A percentile compares a stretch with the other conserved stretches of the same genome.
Evolutionary conservation across 1,140 invertebrate genomes (phyloP).

Genomic region (Meloidogyne hapla): DNA sequence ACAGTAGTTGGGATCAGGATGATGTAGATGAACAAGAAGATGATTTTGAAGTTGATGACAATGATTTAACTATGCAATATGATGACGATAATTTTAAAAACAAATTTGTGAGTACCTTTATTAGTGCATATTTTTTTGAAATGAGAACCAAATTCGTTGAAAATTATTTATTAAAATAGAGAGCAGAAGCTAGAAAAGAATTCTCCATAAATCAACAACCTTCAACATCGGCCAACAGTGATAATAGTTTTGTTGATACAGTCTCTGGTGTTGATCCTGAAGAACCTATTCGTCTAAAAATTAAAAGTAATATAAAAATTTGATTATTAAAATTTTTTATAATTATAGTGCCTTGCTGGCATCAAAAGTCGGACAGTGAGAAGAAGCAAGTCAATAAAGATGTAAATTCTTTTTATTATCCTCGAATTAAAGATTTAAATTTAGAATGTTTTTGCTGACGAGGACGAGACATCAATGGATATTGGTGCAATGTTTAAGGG

Average conservation of each 20-base stretch:
- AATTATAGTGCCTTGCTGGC: slow-evolving; percentile 17
- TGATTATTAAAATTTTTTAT: not conserved
- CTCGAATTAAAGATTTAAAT: not conserved
- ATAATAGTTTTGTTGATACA: not conserved
- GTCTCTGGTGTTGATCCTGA: slow-evolving; percentile 10
- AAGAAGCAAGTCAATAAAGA: not conserved
- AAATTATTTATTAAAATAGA: no score
- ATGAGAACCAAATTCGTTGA: no score
- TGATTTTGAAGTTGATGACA: not conserved
- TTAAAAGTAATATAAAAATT: slow-evolving; percentile 3
- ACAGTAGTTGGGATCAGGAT: not conserved
- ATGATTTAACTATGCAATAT: not conserved
- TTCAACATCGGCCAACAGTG: not conserved
- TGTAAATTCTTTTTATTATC: not conserved
- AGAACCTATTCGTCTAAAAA: slow-evolving; percentile 15
- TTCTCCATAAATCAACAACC: not conserved
- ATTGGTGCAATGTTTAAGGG: slow-evolving; percentile 14
- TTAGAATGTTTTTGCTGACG: slow-evolving; percentile 1
- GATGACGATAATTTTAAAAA: not conserved
- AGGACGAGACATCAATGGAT: slow-evolving; percentile 18
- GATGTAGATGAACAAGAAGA: not conserved
- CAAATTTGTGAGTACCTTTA: slow-evolving; percentile 2
- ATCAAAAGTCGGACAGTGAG: not conserved
- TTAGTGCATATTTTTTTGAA: no score
- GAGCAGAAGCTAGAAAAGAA: not conserved